A percentile compares a stretch with the other conserved stretches of the same genome.
Evolutionary conservation across 2,888 invertebrate genomes (phyloP).

Genomic region (Blastobasis lacticolella): DNA sequence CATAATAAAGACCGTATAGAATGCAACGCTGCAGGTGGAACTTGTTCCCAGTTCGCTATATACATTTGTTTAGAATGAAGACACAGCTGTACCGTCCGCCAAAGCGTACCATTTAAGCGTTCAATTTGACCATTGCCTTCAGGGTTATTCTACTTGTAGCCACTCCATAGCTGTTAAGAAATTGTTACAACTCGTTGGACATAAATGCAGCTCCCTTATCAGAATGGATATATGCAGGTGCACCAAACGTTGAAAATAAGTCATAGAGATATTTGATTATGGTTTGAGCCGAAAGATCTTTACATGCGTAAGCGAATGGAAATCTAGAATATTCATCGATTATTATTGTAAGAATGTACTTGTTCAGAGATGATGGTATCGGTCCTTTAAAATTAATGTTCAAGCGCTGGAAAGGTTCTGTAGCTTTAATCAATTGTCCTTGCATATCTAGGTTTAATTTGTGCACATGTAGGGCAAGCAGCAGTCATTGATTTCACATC

Average conservation of each 20-base stretch:
- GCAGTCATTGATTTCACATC: no score
- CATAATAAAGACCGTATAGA: no score
- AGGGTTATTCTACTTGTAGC: constrained; percentile 10
- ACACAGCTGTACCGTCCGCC: no score
- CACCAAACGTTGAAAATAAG: constrained; percentile 6
- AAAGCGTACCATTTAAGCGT: neutral
- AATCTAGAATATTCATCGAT: constrained; percentile 10
- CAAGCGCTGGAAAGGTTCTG: no score
- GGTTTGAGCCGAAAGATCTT: constrained; percentile 3
- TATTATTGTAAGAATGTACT: constrained; percentile 10
- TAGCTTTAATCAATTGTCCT: no score
- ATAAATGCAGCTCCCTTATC: constrained; percentile 8
- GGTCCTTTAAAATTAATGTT: constrained; percentile 12
- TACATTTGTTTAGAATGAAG: no score
- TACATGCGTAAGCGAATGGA: constrained; percentile 6
- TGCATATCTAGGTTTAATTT: no score
- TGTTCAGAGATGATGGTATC: constrained; percentile 9
- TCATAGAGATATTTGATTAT: constrained; percentile 5
- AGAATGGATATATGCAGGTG: constrained; percentile 5
- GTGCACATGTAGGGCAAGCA: no score
- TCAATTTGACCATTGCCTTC: constrained; percentile 6
- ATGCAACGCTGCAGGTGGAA: no score
- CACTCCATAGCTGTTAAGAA: neutral
- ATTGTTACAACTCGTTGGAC: constrained; percentile 4
- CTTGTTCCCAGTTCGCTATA: no score